Evolutionary conservation across 2,888 invertebrate species (phyloP).

Genomic region (Phengaris alcon): DNA sequence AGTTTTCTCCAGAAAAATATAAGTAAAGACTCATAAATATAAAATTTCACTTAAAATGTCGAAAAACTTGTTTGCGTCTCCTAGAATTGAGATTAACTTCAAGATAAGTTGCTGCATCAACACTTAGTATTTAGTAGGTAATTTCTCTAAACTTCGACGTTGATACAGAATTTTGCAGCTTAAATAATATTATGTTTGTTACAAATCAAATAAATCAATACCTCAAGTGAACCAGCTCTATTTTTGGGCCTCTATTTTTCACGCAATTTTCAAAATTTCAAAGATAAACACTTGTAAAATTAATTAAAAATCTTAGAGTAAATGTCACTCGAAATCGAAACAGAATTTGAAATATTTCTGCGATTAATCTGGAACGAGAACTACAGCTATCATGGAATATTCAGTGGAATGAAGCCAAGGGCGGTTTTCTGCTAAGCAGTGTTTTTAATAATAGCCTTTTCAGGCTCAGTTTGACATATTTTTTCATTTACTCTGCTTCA

Average conservation of each 20-base stretch:
- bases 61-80: conserved; percentile 10
- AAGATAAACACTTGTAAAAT: too few relatives aligned
- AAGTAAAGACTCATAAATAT: not conserved
- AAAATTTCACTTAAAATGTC: not conserved
- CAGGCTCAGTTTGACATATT: conserved; percentile 42
- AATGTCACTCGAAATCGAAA: not conserved
- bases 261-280: not conserved
- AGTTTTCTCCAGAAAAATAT: not conserved
- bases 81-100: conserved; percentile 19
- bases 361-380: conserved; percentile 15
- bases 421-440: conserved; percentile 40
- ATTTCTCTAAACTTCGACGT: not conserved
- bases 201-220: not conserved
- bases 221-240: not conserved
- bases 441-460: conserved; percentile 42
- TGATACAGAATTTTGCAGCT: conserved; percentile 3
- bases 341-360: not conserved
- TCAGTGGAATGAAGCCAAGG: conserved; percentile 34
- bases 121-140: not conserved
- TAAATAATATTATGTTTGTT: not conserved
- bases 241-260: not conserved
- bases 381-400: conserved; percentile 34
- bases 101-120: conserved; percentile 17
- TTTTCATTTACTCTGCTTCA: conserved; percentile 40
- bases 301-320: not conserved